Percentiles rank a stretch among this genome's conserved stretches.
Evolutionary conservation across 2,888 invertebrate species (phyloP).

Genomic region (Diloba caeruleocephala): DNA sequence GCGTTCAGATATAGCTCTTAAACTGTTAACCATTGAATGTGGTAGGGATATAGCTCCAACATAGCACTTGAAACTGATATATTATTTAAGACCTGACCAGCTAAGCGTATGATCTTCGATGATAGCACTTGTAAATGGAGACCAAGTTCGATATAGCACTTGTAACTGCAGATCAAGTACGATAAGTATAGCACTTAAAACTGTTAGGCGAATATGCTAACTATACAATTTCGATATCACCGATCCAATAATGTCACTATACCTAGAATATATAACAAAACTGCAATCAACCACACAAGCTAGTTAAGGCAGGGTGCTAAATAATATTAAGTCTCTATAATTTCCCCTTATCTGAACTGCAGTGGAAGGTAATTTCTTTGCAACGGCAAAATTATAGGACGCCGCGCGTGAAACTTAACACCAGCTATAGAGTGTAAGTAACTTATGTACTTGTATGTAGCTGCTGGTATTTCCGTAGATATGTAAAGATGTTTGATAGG

Average conservation of each 20-base stretch:
- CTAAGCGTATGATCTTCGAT: too few relatives aligned
- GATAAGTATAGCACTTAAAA: too few relatives aligned
- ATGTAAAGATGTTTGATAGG: conserved; percentile 23
- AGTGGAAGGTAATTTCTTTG: conserved; percentile 70
- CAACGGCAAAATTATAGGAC: conserved; percentile 70
- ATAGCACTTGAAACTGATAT: too few relatives aligned
- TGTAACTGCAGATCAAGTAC: too few relatives aligned
- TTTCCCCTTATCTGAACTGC: conserved; percentile 66
- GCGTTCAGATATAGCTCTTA: too few relatives aligned
- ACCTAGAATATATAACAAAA: conserved; percentile 15
- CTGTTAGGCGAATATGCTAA: too few relatives aligned
- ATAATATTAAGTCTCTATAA: conserved; percentile 68
- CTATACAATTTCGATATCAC: too few relatives aligned
- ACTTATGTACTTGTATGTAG: conserved; percentile 19
- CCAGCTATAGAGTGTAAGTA: conserved; percentile 36
- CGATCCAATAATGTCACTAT: conserved; percentile 20
- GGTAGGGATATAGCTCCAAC: too few relatives aligned
- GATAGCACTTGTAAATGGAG: too few relatives aligned
- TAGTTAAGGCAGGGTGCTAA: conserved; percentile 37
- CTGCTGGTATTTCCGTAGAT: conserved; percentile 24
- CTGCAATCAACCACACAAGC: conserved; percentile 23
- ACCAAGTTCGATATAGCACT: too few relatives aligned
- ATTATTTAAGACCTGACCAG: too few relatives aligned
- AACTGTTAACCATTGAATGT: too few relatives aligned
- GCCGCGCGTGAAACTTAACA: conserved; percentile 66